Conservation (phyloP, 2,113 vertebrate species). For the Silurus glanis region DNA sequence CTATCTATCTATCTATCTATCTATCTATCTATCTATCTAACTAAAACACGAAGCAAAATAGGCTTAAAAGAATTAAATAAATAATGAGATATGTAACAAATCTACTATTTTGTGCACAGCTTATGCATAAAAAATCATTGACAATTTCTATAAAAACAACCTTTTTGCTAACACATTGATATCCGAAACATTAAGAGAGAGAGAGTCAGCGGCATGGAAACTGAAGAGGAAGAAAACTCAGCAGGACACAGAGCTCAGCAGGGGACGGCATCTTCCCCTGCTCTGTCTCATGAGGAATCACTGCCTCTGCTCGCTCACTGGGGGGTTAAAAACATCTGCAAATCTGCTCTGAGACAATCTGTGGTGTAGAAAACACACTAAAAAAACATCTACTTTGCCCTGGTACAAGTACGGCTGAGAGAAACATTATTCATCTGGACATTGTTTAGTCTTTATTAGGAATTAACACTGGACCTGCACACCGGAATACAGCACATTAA, state of each 20-base stretch:
- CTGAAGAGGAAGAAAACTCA: background rate
- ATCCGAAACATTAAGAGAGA: background rate
- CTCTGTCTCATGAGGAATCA: background rate
- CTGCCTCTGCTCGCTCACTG: background rate
- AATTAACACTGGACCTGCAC: background rate
- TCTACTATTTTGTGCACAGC: too few relatives aligned
- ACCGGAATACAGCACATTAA: background rate
- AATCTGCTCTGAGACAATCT: conserved; percentile 7
- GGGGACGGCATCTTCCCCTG: background rate
- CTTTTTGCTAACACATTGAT: background rate
- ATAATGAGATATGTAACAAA: too few relatives aligned
- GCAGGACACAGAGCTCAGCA: background rate
- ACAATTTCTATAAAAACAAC: background rate
- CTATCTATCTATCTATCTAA: too few relatives aligned
- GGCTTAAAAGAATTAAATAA: too few relatives aligned
- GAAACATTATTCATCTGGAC: background rate
- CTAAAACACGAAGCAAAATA: too few relatives aligned
- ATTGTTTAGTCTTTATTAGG: background rate
- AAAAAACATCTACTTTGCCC: background rate
- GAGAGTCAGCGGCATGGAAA: background rate
- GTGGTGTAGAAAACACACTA: background rate
- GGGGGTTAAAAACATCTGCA: conserved; percentile 2
- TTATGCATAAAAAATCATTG: background rate
- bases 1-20: too few relatives aligned
- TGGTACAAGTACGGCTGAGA: background rate